Evolutionary conservation across 2,797 vertebrate species (phyloP).

Genomic region (Sebastes minor): DNA sequence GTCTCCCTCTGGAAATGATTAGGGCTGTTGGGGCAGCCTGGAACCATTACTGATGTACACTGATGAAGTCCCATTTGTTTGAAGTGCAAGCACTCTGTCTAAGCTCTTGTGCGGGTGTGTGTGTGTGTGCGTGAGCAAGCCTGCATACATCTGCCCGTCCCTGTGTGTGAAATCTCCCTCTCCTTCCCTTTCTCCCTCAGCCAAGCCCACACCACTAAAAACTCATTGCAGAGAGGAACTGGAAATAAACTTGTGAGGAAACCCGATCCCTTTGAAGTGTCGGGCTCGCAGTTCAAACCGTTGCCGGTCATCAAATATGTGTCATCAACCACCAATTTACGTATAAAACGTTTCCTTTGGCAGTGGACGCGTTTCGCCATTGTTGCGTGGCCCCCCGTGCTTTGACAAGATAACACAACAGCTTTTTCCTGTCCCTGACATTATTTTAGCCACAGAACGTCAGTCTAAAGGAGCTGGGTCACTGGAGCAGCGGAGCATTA

Average conservation of each 20-base stretch:
- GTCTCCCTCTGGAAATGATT: constrained; percentile 88
- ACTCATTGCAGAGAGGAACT: constrained; percentile 68
- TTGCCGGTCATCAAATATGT: constrained; percentile 68
- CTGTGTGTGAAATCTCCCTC: constrained; percentile 74
- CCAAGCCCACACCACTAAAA: constrained; percentile 80
- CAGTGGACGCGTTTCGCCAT: constrained; percentile 26
- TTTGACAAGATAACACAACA: constrained; percentile 66
- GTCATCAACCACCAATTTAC: constrained; percentile 66
- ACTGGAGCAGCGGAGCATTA: neutral
- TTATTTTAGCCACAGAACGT: constrained; percentile 45
- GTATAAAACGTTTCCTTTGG: constrained; percentile 63
- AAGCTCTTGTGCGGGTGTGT: constrained; percentile 29
- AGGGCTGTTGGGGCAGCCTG: constrained; percentile 82
- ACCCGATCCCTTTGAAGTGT: constrained; percentile 84
- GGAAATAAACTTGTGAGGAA: constrained; percentile 78
- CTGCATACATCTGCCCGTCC: constrained; percentile 41
- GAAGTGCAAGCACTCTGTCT: constrained; percentile 77
- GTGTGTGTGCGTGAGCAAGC: constrained; percentile 3
- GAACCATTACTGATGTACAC: constrained; percentile 89
- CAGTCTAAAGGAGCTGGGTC: neutral
- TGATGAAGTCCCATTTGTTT: constrained; percentile 90
- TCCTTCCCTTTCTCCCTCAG: constrained; percentile 69
- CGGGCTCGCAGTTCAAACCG: constrained; percentile 74
- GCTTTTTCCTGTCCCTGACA: constrained; percentile 59
- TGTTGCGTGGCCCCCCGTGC: constrained; percentile 39